phyloP scores from a whole-genome alignment of 2,888 invertebrate species.

The Acanthosepion pharaonis region DNA sequence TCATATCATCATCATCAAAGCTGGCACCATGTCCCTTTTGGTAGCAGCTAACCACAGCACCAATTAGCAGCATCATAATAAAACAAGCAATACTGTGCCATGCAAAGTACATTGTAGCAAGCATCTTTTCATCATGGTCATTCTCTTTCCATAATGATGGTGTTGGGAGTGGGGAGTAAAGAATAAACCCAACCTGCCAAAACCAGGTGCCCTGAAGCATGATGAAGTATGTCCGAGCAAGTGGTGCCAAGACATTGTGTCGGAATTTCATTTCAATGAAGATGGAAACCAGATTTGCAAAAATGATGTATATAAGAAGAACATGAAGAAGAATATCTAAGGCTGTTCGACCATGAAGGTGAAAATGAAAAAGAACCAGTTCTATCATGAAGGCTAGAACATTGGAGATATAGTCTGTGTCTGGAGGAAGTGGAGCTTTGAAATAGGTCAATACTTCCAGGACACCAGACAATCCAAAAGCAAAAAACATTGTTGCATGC shows the following conservation, averaged over 20 bases:
- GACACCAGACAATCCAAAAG: slow-evolving; percentile 75
- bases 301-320: slow-evolving; percentile 75
- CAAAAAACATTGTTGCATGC: slow-evolving; percentile 77
- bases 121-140: slow-evolving; percentile 75
- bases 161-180: slow-evolving; percentile 75
- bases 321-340: slow-evolving; percentile 75
- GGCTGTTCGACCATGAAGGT: slow-evolving; percentile 75
- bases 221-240: slow-evolving; percentile 74
- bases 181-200: slow-evolving; percentile 76
- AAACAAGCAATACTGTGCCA: slow-evolving; percentile 70
- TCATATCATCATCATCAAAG: slow-evolving; percentile 55
- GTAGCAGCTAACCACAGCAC: slow-evolving; percentile 61
- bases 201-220: slow-evolving; percentile 78
- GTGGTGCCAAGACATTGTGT: slow-evolving; percentile 70
- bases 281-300: slow-evolving; percentile 67
- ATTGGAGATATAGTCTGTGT: slow-evolving; percentile 74
- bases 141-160: slow-evolving; percentile 71
- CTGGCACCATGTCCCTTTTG: slow-evolving; percentile 54
- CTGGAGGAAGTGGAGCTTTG: slow-evolving; percentile 71
- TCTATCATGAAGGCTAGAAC: slow-evolving; percentile 75
- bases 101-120: slow-evolving; percentile 74
- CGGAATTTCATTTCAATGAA: slow-evolving; percentile 74
- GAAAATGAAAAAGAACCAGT: slow-evolving; percentile 76
- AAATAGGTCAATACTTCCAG: slow-evolving; percentile 74
- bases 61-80: slow-evolving; percentile 64